Base-by-base conservation (phyloP, 2,888 invertebrate species). In the Labia minor region DNA sequence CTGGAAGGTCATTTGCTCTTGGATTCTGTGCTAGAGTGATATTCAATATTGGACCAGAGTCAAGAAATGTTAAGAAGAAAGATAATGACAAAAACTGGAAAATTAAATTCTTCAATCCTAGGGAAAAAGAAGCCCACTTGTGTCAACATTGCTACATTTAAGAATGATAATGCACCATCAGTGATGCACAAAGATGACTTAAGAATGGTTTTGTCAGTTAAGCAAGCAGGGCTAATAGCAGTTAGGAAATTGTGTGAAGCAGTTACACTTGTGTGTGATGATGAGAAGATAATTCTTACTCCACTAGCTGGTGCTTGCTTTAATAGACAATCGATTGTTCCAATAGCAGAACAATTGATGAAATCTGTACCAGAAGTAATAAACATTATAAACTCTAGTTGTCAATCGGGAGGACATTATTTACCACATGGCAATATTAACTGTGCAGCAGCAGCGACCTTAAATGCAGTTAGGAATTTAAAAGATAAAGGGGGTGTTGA, bases 401-500 rank as follows among this genome's bases (percentile, higher is more conserved):
- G 49, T 14, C 49, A 49, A 14, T 49, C 49, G 2, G 49, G 49
- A 8, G 49, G 49, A 49, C 49, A 49, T 14, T 49, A 49, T 49
- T 16, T 49, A 3, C n/a, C 49, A 49, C 6, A 49, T 4, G 3
- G 6, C 6, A 49, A 4, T 16, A 49, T 14, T 2, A 14, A 4
- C 2, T 49, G 49, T 49, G 49, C 49, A 8, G 49, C 49, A 49
- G 49, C n/a, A 8, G 14, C 49, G 14, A 14, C 49, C 2, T 4
- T 49, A 49, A 49, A 49, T 49, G 49, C 49, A 49, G 49, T 49
- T n/a, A 4, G 49, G 16, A 49, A 49, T 14, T 14, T 49, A 10
- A 49, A 49, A 49, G 49, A 49, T 65, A n/a, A 71, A 68, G 65
- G n/a, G 2, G 49, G 14, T 49, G 49, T 16, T 14, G 16, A 16